phyloP scores from a whole-genome alignment of 2,113 vertebrate genomes.

The zebrafish (Danio rerio) region GRCz12tu NC_133181.1:19365501-19366000 shows the following conservation, averaged over 20 bases:
- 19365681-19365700: background rate
- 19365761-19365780: background rate
- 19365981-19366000: constrained; percentile 8
- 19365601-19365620: background rate
- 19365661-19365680: background rate
- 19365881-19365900: background rate
- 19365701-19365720: background rate
- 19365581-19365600: too few species aligned
- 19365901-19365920: background rate
- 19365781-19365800: background rate
- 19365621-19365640: background rate
- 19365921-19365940: constrained; percentile 18
- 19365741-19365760: background rate
- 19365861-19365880: background rate
- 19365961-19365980: background rate
- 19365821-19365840: constrained; percentile 3
- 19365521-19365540: too few species aligned
- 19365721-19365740: background rate
- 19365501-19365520: too few species aligned
- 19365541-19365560: too few species aligned
- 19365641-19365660: background rate
- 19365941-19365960: constrained; percentile 4
- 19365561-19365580: too few species aligned
- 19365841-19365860: background rate
- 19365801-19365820: constrained; percentile 2